phyloP scores from a whole-genome alignment of 1,140 invertebrate species.

The Lasioglossum baleicum region DNA sequence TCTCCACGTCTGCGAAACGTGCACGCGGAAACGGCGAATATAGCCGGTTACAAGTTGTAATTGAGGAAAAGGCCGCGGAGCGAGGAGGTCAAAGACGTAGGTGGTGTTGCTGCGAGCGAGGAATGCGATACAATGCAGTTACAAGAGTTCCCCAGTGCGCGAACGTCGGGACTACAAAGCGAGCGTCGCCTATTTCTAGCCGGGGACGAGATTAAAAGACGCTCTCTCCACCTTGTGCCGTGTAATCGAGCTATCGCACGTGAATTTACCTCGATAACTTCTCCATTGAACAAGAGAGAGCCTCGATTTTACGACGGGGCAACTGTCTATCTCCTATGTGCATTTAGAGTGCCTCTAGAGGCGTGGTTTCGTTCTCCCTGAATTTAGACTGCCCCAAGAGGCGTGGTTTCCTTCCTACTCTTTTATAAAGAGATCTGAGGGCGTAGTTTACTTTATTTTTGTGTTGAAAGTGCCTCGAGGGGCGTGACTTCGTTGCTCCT shows the following conservation, averaged over 20 bases:
- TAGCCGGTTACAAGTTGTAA: neutral
- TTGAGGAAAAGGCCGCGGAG: slow-evolving; percentile 2
- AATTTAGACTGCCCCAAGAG: too few relatives aligned
- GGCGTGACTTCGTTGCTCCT: too few relatives aligned
- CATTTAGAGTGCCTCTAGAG: too few relatives aligned
- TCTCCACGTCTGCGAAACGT: neutral
- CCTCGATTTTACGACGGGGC: too few relatives aligned
- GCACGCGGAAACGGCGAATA: neutral
- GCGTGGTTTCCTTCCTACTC: too few relatives aligned
- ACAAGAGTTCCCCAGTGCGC: neutral
- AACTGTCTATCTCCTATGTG: too few relatives aligned
- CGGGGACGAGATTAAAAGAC: neutral
- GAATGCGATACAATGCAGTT: neutral
- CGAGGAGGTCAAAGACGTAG: slow-evolving; percentile 13
- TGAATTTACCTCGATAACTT: neutral
- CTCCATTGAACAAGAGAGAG: too few relatives aligned
- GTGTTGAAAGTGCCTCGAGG: too few relatives aligned
- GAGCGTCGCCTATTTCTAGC: neutral
- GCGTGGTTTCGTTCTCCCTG: too few relatives aligned
- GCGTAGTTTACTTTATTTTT: too few relatives aligned
- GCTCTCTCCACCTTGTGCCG: too few relatives aligned
- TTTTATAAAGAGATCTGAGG: too few relatives aligned
- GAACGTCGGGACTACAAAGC: neutral
- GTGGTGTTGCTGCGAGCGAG: neutral
- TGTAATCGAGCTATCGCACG: neutral